Conservation (phyloP, 2,888 invertebrate species). For the Melipona bicolor region DNA sequence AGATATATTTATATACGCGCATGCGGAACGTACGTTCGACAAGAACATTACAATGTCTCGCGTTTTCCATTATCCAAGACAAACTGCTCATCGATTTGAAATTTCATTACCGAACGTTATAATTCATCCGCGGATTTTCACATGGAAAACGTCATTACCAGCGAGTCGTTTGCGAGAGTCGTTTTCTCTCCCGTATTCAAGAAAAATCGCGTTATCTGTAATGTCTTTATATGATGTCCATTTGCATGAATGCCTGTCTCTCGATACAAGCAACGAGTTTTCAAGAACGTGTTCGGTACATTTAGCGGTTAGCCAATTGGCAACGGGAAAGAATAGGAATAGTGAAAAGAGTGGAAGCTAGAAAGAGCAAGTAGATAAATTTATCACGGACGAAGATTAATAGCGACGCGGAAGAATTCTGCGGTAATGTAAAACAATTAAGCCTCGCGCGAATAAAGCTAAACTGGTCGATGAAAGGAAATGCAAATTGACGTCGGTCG, state of each 20-base stretch:
- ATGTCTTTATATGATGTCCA: conserved; percentile 26
- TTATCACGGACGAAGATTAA: conserved; percentile 49
- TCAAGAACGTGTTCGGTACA: conserved; percentile 45
- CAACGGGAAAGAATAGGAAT: neutral
- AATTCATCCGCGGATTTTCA: conserved; percentile 1
- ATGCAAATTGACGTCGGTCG: conserved; percentile 2
- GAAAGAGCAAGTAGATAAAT: conserved; percentile 40
- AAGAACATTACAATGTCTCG: neutral
- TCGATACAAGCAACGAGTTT: conserved; percentile 25
- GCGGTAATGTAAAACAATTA: conserved; percentile 50
- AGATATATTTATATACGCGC: neutral
- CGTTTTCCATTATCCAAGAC: neutral
- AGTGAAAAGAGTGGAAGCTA: conserved; percentile 13
- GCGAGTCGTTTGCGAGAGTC: conserved; percentile 9
- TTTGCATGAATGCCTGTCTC: conserved; percentile 48
- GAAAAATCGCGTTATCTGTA: conserved; percentile 30
- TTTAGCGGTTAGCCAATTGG: conserved; percentile 24
- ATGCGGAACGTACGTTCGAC: neutral
- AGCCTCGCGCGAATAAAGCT: neutral
- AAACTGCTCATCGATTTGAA: neutral
- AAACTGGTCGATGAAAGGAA: conserved; percentile 3
- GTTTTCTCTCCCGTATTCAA: conserved; percentile 14
- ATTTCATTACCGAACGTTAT: neutral
- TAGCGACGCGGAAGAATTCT: conserved; percentile 25
- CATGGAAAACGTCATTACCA: neutral